phyloP scores from a whole-genome alignment of 2,888 invertebrate species.

The Melinopterus prodromus region DNA sequence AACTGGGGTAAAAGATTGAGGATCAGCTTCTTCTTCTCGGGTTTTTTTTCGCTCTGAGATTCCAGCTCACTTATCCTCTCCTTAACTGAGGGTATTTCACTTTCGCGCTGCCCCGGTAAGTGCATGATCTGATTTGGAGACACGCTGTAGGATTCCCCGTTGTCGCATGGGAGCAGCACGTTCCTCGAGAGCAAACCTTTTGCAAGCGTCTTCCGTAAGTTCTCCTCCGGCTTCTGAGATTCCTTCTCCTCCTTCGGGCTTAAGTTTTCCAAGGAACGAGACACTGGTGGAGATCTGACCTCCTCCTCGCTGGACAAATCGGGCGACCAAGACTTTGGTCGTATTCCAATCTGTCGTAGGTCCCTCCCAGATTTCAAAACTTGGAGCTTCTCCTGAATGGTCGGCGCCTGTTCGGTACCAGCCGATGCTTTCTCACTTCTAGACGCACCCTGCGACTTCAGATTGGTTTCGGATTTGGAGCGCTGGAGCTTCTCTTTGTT shows the following conservation, averaged over 20 bases:
- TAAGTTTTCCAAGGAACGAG: slow-evolving; percentile 75
- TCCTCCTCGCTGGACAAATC: slow-evolving; percentile 67
- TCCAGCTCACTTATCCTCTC: slow-evolving; percentile 80
- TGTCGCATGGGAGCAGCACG: slow-evolving; percentile 84
- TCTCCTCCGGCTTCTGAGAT: slow-evolving; percentile 37
- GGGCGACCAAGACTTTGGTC: slow-evolving; percentile 64
- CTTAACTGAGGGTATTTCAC: slow-evolving; percentile 65
- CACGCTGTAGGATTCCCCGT: slow-evolving; percentile 87
- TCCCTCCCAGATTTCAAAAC: slow-evolving; percentile 45
- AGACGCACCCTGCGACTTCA: slow-evolving; percentile 74
- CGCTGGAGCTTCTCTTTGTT: slow-evolving; percentile 92
- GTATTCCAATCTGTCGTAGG: slow-evolving; percentile 55
- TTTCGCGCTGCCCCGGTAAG: slow-evolving; percentile 64
- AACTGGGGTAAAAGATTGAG: slow-evolving; percentile 67
- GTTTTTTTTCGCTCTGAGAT: slow-evolving; percentile 61
- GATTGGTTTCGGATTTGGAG: slow-evolving; percentile 91
- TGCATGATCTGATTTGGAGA: slow-evolving; percentile 91
- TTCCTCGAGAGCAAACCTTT: slow-evolving; percentile 66
- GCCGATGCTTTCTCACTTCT: slow-evolving; percentile 65
- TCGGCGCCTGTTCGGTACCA: slow-evolving; percentile 69
- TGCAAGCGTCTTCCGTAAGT: slow-evolving; percentile 41
- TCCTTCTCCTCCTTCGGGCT: slow-evolving; percentile 54
- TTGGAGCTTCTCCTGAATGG: slow-evolving; percentile 59
- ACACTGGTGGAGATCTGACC: slow-evolving; percentile 64
- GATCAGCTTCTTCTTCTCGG: slow-evolving; percentile 59